phyloP scores from a whole-genome alignment of 2,797 vertebrate genomes.

The Sebastes vulpes region DNA sequence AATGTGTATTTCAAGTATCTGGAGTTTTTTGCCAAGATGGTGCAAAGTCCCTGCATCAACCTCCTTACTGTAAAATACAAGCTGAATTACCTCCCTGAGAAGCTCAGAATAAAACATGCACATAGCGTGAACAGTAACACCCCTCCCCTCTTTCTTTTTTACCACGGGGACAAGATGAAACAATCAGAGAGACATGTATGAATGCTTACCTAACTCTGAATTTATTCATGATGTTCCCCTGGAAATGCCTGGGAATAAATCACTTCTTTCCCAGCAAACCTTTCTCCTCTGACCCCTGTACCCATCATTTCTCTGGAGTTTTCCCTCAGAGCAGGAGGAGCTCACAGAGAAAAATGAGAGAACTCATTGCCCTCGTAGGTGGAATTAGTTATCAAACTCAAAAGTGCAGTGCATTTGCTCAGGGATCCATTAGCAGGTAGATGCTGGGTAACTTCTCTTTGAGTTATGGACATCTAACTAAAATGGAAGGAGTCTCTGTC shows the following conservation, averaged over 20 bases:
- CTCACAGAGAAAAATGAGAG: slow-evolving; percentile 4
- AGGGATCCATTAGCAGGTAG: slow-evolving; percentile 13
- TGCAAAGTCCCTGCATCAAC: not conserved
- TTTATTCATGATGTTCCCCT: slow-evolving; percentile 74
- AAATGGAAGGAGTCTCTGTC: not conserved
- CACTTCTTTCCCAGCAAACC: slow-evolving; percentile 45
- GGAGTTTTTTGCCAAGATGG: not conserved
- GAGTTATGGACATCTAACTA: not conserved
- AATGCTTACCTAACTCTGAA: slow-evolving; percentile 52
- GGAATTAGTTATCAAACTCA: slow-evolving; percentile 54
- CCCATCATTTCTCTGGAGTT: slow-evolving; percentile 55
- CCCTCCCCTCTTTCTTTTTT: not conserved
- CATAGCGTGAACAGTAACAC: not conserved
- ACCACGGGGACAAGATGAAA: slow-evolving; percentile 39
- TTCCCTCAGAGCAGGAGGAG: slow-evolving; percentile 26
- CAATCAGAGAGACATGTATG: slow-evolving; percentile 44
- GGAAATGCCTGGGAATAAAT: slow-evolving; percentile 75
- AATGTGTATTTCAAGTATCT: not conserved
- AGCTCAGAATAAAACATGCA: slow-evolving; percentile 20
- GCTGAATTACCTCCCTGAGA: not conserved
- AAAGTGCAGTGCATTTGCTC: slow-evolving; percentile 13
- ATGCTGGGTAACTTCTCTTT: slow-evolving; percentile 6
- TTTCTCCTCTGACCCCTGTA: slow-evolving; percentile 35
- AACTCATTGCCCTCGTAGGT: slow-evolving; percentile 26
- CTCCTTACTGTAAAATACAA: not conserved